A percentile compares a stretch with the other conserved stretches of the same genome.
Evolutionary conservation across 2,888 invertebrate genomes (phyloP).

Genomic region (Agriopis leucophaearia): DNA sequence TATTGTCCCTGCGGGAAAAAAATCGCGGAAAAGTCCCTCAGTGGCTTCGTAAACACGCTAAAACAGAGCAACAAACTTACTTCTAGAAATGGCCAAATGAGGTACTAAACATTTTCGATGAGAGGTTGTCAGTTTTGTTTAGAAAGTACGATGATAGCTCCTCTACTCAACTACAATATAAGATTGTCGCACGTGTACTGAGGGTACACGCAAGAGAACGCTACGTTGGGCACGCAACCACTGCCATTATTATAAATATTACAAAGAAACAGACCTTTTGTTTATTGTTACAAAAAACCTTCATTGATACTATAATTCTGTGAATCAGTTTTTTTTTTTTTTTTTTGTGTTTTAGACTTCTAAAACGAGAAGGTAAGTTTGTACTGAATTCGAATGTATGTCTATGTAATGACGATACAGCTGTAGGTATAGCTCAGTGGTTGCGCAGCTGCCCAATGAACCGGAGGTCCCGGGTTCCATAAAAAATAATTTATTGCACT

Average conservation of each 20-base stretch:
- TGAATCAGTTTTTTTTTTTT: too few relatives aligned
- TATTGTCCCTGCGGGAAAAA: conserved; percentile 11
- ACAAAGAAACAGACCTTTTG: conserved; percentile 18
- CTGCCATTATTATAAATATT: conserved; percentile 22
- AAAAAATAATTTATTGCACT: too few relatives aligned
- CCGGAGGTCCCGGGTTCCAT: too few relatives aligned
- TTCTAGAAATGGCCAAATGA: not conserved
- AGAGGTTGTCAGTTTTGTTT: not conserved
- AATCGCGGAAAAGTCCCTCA: conserved; percentile 5
- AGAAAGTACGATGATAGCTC: not conserved
- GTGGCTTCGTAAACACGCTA: not conserved
- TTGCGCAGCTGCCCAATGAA: too few relatives aligned
- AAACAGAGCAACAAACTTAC: not conserved
- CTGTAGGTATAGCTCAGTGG: too few relatives aligned
- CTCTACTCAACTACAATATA: not conserved
- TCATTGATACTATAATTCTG: not conserved
- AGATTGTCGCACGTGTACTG: not conserved
- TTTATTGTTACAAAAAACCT: conserved; percentile 14
- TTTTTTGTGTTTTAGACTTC: too few relatives aligned
- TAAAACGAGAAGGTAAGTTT: too few relatives aligned
- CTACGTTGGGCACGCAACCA: conserved; percentile 18
- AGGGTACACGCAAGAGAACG: conserved; percentile 6
- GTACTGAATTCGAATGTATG: too few relatives aligned
- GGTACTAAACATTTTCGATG: not conserved
- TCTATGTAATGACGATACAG: too few relatives aligned